Evolutionary conservation across 1,140 invertebrate genomes (phyloP).

Genomic region (Zelostemma sp.): DNA sequence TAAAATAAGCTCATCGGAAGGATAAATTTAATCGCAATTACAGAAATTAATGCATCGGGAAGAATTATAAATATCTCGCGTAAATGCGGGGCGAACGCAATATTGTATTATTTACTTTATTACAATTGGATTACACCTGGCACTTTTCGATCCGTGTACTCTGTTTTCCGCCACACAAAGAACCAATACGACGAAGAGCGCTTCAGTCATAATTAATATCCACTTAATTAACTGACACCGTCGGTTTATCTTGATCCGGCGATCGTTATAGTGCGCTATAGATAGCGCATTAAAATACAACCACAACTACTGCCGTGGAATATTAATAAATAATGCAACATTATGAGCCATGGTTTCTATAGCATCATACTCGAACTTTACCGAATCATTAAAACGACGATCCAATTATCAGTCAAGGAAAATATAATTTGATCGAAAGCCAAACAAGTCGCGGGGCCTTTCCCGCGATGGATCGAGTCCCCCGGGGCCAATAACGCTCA

Average conservation of each 20-base stretch:
- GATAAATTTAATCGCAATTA: too few species aligned
- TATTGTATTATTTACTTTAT: background rate
- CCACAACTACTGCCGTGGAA: constrained; percentile 21
- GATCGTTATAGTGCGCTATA: constrained; percentile 2
- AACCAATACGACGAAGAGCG: constrained; percentile 17
- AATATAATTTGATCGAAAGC: too few species aligned
- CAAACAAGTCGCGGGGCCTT: background rate
- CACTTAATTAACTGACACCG: constrained; percentile 25
- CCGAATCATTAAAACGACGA: too few species aligned
- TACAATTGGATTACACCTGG: background rate
- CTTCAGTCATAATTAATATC: constrained; percentile 31
- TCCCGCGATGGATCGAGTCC: background rate
- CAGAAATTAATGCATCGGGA: too few species aligned
- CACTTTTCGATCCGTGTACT: too few species aligned
- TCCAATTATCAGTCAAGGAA: too few species aligned
- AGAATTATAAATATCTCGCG: too few species aligned
- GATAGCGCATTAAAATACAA: constrained; percentile 15
- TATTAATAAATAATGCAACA: constrained; percentile 1
- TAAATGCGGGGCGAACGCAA: background rate
- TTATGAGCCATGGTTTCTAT: too few species aligned
- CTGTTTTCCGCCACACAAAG: constrained; percentile 2
- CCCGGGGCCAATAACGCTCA: background rate
- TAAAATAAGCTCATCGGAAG: too few species aligned
- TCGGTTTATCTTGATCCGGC: constrained; percentile 19
- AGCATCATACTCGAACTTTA: too few species aligned